These are phyloP conservation scores for Hoplodrina ambigua DNA, from an alignment of 2,888 invertebrate genomes.

Conservation along the genomic window DNA sequence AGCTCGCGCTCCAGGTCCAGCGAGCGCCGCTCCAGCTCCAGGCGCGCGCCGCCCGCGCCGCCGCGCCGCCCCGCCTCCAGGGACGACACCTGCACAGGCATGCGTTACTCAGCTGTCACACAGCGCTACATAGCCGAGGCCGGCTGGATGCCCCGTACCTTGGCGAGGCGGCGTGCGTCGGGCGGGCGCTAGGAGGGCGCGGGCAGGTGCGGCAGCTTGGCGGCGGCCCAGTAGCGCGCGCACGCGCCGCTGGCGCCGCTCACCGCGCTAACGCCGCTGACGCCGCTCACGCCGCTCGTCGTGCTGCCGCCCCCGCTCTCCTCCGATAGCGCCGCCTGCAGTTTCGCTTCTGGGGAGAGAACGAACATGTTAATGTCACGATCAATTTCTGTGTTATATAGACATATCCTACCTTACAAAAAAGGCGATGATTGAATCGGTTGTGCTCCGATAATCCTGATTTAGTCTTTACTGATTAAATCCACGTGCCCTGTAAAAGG, in stretches of 20 bases:
- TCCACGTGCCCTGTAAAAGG: constrained; percentile 32
- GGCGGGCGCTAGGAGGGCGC: constrained; percentile 90
- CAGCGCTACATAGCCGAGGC: no score
- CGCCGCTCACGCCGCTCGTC: constrained; percentile 70
- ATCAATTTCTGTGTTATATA: not conserved
- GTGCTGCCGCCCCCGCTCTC: constrained; percentile 78
- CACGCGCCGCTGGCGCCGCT: constrained; percentile 64
- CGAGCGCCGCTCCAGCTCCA: constrained; percentile 87
- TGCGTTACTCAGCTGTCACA: no score
- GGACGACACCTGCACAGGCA: constrained; percentile 82
- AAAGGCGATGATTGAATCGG: constrained; percentile 9
- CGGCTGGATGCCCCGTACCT: constrained; percentile 69
- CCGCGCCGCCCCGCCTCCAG: constrained; percentile 81
- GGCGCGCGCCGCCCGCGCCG: constrained; percentile 74
- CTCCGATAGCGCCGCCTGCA: constrained; percentile 86
- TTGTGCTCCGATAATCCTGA: constrained; percentile 27
- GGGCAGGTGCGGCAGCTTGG: constrained; percentile 89
- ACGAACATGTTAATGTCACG: constrained; percentile 5
- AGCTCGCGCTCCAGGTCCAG: constrained; percentile 89
- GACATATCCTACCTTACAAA: constrained; percentile 30
- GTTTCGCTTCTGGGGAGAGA: constrained; percentile 82
- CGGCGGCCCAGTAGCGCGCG: constrained; percentile 81
- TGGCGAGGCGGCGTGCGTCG: constrained; percentile 85
- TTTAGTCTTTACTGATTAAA: constrained; percentile 17
- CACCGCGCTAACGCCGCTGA: constrained; percentile 62